phyloP scores from a whole-genome alignment of 2,113 vertebrate genomes.

The Chiloscyllium plagiosum region DNA sequence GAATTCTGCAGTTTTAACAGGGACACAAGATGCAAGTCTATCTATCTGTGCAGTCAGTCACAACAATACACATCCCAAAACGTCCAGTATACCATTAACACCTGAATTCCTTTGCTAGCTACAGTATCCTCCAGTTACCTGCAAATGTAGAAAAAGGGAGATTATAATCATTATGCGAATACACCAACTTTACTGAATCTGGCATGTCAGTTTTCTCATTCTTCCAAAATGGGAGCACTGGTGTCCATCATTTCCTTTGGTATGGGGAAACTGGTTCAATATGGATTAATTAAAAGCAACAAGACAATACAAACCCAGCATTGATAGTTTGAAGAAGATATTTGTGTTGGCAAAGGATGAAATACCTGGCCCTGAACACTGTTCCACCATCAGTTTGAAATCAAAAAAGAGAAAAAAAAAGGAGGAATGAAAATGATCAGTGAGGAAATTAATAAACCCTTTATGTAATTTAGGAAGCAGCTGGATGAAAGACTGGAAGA shows the following conservation, averaged over 20 bases:
- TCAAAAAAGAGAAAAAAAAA: neutral
- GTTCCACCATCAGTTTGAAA: neutral
- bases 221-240: neutral
- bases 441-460: neutral
- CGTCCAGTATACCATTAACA: neutral
- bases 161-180: neutral
- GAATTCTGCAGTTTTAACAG: neutral
- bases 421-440: neutral
- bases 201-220: neutral
- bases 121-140: neutral
- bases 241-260: neutral
- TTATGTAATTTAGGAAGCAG: neutral
- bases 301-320: neutral
- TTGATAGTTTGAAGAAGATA: neutral
- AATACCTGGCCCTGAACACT: neutral
- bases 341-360: neutral
- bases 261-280: neutral
- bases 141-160: neutral
- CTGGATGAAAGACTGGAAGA: neutral
- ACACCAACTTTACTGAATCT: neutral
- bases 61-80: neutral
- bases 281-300: neutral
- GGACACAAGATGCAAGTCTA: neutral
- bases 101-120: neutral
- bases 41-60: neutral